Base-by-base conservation (phyloP, 2,113 vertebrate genomes). In the Neolamprologus caudopunctatus region DNA sequence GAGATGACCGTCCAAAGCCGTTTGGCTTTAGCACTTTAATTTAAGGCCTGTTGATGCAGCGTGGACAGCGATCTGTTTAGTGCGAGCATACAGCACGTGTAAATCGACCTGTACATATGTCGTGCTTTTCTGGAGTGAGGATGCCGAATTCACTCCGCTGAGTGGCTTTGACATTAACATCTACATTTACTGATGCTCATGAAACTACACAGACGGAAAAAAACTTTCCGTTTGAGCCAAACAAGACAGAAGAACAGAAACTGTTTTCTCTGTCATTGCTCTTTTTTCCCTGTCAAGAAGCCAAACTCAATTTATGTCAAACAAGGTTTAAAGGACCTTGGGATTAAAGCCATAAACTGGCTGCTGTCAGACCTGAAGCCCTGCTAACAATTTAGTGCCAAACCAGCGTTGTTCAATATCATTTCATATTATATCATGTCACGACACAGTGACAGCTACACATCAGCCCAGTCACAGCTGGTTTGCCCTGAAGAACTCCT, bases 271-370 rank as follows among this genome's bases (percentile, higher is more conserved):
- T 97, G 97, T 93, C 93, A 91, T 92, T 94, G 93, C 93, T 92
- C 92, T 93, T 93, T 95, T 90, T 81, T 55, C 58, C 82, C 84
- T 73, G 81, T 89, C 93, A 93, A 98, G 97, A 98, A 98, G 98
- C 97, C 98, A 99, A 98, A 97, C 97, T 98, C 98, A 98, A 98
- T 98, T 98, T 98, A 98, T 97, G 97, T 99, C 98, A 99, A 98
- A 98, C 97, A 98, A 97, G 97, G 97, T 95, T 98, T 98, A 98
- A 98, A 98, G 98, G 98, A 99, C 98, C 98, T 98, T 98, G 98
- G 97, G 98, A 98, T 99, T 98, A 98, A 98, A 98, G 98, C 97
- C 98, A 98, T 99, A 98, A 98, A 98, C 97, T 97, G 97, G 96
- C 97, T 97, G 97, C 98, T 98, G 98, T 98, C 98, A 99, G 97